phyloP scores from a whole-genome alignment of 1,140 invertebrate genomes.

The Aleiodes sp. region DNA sequence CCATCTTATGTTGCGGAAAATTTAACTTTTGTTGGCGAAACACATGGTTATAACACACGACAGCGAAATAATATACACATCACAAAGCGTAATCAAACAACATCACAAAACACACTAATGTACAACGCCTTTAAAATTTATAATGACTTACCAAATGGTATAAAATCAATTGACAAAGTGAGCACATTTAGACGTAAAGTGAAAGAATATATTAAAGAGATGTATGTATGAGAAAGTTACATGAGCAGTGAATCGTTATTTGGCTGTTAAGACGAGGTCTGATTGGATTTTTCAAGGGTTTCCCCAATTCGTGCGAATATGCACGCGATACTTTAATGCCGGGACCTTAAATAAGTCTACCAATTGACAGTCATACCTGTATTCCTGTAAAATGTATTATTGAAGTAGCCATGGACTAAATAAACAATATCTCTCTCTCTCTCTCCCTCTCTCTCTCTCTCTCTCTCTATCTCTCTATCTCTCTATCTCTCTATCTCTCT shows the following conservation, averaged over 20 bases:
- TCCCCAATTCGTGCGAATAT: no score
- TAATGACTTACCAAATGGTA: slow-evolving; percentile 19
- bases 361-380: no score
- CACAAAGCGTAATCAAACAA: background rate
- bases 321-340: no score
- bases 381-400: background rate
- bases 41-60: slow-evolving; percentile 11
- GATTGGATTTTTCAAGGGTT: no score
- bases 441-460: no score
- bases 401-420: background rate
- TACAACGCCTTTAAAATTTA: slow-evolving; percentile 12
- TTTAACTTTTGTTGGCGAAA: slow-evolving; percentile 9
- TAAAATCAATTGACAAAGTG: background rate
- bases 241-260: background rate
- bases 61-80: slow-evolving; percentile 17
- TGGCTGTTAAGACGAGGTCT: background rate
- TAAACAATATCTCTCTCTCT: background rate
- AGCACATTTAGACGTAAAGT: slow-evolving; percentile 12
- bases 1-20: slow-evolving; percentile 10
- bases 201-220: background rate
- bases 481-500: no score
- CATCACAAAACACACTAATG: slow-evolving; percentile 13
- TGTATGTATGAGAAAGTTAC: background rate
- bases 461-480: no score
- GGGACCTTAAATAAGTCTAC: no score